Evolutionary conservation across 23 tunicate genomes (phyloP), one percentile per base, ranked within the genome.

Genomic region (Halocynthia aurantium): DNA sequence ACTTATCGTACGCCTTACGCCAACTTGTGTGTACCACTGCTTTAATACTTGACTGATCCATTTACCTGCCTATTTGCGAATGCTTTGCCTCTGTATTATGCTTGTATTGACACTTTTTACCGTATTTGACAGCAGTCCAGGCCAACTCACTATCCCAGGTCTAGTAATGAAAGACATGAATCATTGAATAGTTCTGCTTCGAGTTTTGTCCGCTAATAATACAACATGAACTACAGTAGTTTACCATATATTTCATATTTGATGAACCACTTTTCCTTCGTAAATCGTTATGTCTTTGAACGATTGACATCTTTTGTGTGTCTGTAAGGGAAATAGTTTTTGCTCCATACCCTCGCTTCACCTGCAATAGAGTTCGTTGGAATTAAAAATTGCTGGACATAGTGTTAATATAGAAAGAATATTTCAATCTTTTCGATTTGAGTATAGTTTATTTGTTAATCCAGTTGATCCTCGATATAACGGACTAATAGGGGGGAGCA

Each of bases 71-170:
- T 19, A 81, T 81, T 70, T 74, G 56, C 53, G 85, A 81, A 69
- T 86, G 91, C 13, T 5, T 17, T 44, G 76, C 81, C 4, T 61
- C 76, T 6, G 52, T 81, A 71, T 86, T 86, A 62, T 79, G 81
- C 6, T 81, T 64, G 52, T 73, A 86, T 52, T 79, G 85, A 68
- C 91, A 86, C 52, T 71, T 81, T 67, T 8, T 74, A 31, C 85
- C 91, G 73, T 86, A 86, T 1, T 72, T 50, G 51, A 58, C 76
- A 7, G 91, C 70, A 50, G 62, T 75, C 67, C 53, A 20, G 7
- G 80, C 85, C 65, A 86, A 71, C 76, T 86, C 91, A 22, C 63
- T 77, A 57, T 86, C 91, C 91, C 91, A 86, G 0, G 91, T 81
- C 91, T 86, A 61, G 7, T 66, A 84, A 69, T 15, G n/a, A 22